Evolutionary conservation across 2,888 invertebrate genomes (phyloP).

Genomic region (Athalia cordata): DNA sequence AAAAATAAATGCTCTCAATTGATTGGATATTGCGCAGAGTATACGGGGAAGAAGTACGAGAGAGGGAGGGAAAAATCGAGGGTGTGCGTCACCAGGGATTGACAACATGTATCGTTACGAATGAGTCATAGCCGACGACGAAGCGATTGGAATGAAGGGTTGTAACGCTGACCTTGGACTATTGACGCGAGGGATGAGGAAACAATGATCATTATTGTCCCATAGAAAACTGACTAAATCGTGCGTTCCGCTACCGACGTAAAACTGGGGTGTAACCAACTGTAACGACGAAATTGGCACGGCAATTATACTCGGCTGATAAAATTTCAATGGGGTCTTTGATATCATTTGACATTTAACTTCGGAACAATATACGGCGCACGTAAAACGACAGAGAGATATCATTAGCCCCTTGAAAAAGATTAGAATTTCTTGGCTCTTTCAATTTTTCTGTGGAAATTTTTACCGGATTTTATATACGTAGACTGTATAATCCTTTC

Average conservation of each 20-base stretch:
- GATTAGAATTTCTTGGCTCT: too few relatives aligned
- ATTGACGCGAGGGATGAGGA: neutral
- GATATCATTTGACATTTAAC: neutral
- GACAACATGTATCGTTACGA: neutral
- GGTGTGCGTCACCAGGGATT: neutral
- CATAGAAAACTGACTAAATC: neutral
- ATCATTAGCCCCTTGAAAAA: neutral
- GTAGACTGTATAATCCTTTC: too few relatives aligned
- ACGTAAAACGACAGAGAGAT: neutral
- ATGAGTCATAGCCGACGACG: neutral
- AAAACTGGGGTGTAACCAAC: neutral
- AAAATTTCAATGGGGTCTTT: neutral
- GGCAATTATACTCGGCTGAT: constrained; percentile 2
- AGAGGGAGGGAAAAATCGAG: neutral
- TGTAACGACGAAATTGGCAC: neutral
- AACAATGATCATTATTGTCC: neutral
- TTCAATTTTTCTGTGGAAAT: too few relatives aligned
- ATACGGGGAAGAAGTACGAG: neutral
- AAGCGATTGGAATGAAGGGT: neutral
- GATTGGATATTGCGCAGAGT: too few relatives aligned
- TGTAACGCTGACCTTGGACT: constrained; percentile 1
- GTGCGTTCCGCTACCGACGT: neutral
- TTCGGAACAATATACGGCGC: neutral
- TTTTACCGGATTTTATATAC: too few relatives aligned
- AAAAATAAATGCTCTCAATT: too few relatives aligned